Percentiles rank a stretch among this genome's conserved stretches.
phyloP scores from a whole-genome alignment of 2,797 vertebrate genomes.

The Cercopithecus neglectus region DNA sequence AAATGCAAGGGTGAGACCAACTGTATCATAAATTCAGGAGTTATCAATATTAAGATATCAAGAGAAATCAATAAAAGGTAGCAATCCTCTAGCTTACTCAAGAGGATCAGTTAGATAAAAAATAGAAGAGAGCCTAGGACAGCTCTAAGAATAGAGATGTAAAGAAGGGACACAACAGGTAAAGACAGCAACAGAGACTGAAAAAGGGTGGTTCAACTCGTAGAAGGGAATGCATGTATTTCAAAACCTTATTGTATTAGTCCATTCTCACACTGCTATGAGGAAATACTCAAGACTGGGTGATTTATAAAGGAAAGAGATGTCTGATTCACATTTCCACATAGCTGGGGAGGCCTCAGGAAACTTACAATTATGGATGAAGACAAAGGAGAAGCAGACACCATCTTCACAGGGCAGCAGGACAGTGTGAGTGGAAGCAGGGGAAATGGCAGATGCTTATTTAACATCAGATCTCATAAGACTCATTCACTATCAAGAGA shows the following conservation, averaged over 20 bases:
- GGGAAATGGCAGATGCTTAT: too few species aligned
- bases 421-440: too few species aligned
- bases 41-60: not conserved
- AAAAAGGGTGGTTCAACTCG: rapidly evolving
- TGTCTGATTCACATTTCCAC: too few species aligned
- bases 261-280: too few species aligned
- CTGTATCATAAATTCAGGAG: not conserved
- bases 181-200: not conserved
- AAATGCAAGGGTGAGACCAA: not conserved
- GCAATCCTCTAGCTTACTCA: not conserved
- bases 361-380: too few species aligned
- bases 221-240: not conserved
- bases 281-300: too few species aligned
- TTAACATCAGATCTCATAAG: too few species aligned
- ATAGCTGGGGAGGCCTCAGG: too few species aligned
- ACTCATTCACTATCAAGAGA: too few species aligned
- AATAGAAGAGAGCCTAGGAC: not conserved
- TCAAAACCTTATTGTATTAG: not conserved
- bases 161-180: rapidly evolving
- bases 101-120: not conserved
- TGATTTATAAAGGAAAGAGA: too few species aligned
- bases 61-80: not conserved
- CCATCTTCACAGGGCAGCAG: too few species aligned
- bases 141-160: not conserved
- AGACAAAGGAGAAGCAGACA: too few species aligned